Percentiles rank a stretch among this genome's conserved stretches.
Evolutionary conservation across 2,888 invertebrate species (phyloP).

Genomic region (Tenthredo amoena): DNA sequence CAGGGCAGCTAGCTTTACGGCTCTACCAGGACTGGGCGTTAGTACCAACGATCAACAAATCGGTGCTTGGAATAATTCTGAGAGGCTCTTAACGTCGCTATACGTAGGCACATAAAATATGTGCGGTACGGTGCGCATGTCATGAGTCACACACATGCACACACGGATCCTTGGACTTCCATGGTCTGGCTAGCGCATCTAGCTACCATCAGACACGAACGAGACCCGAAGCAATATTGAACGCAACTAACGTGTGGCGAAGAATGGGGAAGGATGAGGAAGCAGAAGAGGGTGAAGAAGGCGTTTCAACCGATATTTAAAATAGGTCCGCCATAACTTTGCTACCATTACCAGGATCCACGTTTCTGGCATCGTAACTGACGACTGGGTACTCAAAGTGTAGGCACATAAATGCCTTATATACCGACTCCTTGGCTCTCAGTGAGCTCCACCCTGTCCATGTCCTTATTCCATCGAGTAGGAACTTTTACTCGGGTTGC

Average conservation of each 20-base stretch:
- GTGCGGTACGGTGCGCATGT: neutral
- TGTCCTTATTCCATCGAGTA: neutral
- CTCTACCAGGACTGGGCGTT: slow-evolving; percentile 26
- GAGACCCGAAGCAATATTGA: slow-evolving; percentile 23
- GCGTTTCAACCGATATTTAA: slow-evolving; percentile 58
- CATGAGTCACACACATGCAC: neutral
- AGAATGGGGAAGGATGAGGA: neutral
- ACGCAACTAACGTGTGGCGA: neutral
- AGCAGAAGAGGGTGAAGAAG: slow-evolving; percentile 1
- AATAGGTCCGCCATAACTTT: slow-evolving; percentile 57
- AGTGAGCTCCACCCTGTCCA: neutral
- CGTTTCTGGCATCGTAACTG: slow-evolving; percentile 58
- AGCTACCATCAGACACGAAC: slow-evolving; percentile 12
- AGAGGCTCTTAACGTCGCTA: slow-evolving; percentile 47
- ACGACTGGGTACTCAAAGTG: slow-evolving; percentile 54
- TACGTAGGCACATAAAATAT: slow-evolving; percentile 41
- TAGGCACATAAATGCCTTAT: slow-evolving; percentile 58
- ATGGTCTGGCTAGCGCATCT: neutral
- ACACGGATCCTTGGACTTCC: neutral
- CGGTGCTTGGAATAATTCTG: slow-evolving; percentile 50
- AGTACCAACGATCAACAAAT: slow-evolving; percentile 42
- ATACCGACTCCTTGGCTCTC: slow-evolving; percentile 53
- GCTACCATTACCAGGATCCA: slow-evolving; percentile 59
- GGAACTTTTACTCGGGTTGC: neutral
- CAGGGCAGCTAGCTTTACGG: slow-evolving; percentile 39